Evolutionary conservation across 2,888 invertebrate genomes (phyloP).

Genomic region (Dynastes hyllus): DNA sequence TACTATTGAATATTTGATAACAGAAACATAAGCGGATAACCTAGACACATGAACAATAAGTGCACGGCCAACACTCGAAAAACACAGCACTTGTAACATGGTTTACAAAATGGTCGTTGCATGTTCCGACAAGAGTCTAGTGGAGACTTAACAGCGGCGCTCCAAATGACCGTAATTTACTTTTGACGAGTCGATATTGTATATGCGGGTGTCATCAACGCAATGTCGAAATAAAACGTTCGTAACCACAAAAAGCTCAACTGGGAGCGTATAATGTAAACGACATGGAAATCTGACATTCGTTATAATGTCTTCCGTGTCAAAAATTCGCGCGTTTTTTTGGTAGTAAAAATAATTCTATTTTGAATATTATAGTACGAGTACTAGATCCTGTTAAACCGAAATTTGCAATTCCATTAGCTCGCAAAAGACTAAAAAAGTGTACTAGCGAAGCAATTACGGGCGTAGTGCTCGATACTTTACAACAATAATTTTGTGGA

Average conservation of each 20-base stretch:
- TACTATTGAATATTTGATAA: slow-evolving; percentile 7
- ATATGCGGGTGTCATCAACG: slow-evolving; percentile 45
- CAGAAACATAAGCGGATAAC: neutral
- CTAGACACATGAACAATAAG: neutral
- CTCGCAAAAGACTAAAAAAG: too few relatives aligned
- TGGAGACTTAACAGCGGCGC: slow-evolving; percentile 55
- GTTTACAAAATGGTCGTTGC: slow-evolving; percentile 45
- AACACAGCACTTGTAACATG: slow-evolving; percentile 16
- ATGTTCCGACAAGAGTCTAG: slow-evolving; percentile 52
- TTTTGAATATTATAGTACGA: too few relatives aligned
- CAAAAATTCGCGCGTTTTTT: neutral
- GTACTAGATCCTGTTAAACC: too few relatives aligned
- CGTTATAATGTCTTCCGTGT: neutral
- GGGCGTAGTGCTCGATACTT: too few relatives aligned
- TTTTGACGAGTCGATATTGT: slow-evolving; percentile 49
- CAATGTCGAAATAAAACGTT: neutral
- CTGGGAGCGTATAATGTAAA: neutral
- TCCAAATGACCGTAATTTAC: slow-evolving; percentile 56
- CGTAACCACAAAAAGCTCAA: slow-evolving; percentile 19
- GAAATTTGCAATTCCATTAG: too few relatives aligned
- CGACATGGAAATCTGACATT: neutral
- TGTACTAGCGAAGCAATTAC: too few relatives aligned
- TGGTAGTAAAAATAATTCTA: too few relatives aligned
- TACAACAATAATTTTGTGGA: too few relatives aligned
- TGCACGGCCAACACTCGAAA: slow-evolving; percentile 2